Base-by-base conservation (phyloP, 2,888 invertebrate genomes). In the Amaurobius ferox region DNA sequence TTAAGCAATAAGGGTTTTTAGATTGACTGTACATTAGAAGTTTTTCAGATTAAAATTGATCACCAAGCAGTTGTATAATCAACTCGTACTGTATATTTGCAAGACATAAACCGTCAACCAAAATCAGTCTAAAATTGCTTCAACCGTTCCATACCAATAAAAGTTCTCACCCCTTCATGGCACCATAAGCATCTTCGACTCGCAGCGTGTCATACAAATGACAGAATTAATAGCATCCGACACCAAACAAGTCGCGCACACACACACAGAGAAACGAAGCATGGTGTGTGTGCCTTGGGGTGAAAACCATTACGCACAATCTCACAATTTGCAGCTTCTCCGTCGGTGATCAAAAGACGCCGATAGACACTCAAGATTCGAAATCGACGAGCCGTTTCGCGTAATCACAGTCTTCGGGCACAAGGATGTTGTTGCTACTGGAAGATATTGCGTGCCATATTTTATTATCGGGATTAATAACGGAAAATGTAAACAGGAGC, bases 381-480 rank as follows among this genome's bases (percentile, higher is more conserved):
- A 3, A 55, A 55, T 55, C 23, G 55, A 3, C 55, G 55, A 55
- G 19, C 55, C 55, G 23, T 55, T 55, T 55, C 55, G 23, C 23
- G 29, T 78, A 78, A 78, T 78, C 39, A 78, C 35, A 78, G 78
- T 68, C 70, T 78, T 35, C 62, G n/a, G 1, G 48, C n/a, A 61
- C n/a, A 19, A 32, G 67, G 29, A 67, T 23, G 44, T n/a, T n/a
- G n/a, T n/a, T 66, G 66, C 39, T 48, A 68, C 67, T 55, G 55
- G 77, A 26, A 28, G 40, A 55, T 29, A 68, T 77, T 55, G 77
- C 77, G 77, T 77, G 77, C 67, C 32, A 55, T 70, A 78, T 68
- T 68, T 70, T 61, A 70, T 62, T 78, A 78, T 70, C 35, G 61
- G 78, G 70, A 78, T 78, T 78, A 78, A 78, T 78, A 55, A 55